Conservation (phyloP, 2,888 invertebrate species). For the Epistrophella euchroma region DNA sequence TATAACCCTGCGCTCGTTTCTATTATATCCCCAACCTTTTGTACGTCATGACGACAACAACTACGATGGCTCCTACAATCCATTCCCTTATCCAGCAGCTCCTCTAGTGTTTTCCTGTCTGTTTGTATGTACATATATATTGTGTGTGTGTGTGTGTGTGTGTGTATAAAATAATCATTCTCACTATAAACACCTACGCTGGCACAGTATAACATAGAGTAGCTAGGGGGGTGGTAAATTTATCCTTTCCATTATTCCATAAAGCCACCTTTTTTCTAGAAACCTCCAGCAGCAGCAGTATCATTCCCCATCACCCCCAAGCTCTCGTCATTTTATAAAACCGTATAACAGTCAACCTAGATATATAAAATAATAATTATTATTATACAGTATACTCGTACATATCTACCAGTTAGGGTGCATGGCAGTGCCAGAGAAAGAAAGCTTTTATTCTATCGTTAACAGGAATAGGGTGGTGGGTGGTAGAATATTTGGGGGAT, state of each 20-base stretch:
- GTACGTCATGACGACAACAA: conserved; percentile 65
- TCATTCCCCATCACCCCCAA: conserved; percentile 61
- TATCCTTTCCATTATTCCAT: conserved; percentile 70
- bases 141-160: conserved; percentile 1
- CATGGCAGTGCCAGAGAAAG: conserved; percentile 58
- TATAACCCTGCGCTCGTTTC: conserved; percentile 74
- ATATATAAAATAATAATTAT: conserved; percentile 76
- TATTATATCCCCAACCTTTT: conserved; percentile 70
- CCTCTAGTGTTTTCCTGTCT: conserved; percentile 21
- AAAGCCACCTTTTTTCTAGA: conserved; percentile 36
- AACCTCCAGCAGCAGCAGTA: conserved; percentile 56
- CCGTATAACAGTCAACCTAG: conserved; percentile 74
- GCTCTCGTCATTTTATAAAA: conserved; percentile 73
- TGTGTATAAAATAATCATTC: conserved; percentile 62
- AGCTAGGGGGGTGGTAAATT: conserved; percentile 54
- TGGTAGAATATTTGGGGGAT: conserved; percentile 27
- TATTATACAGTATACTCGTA: conserved; percentile 57
- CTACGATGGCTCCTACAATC: conserved; percentile 48
- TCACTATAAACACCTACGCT: conserved; percentile 67
- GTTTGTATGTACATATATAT: not conserved
- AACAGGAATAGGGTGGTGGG: conserved; percentile 43
- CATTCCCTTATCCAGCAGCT: conserved; percentile 34
- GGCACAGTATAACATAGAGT: not conserved
- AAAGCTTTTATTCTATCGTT: conserved; percentile 72
- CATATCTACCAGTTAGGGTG: conserved; percentile 29